These are phyloP conservation scores for Mustelus asterias DNA, from an alignment of 2,113 vertebrate species.

Conservation along the genomic window DNA sequence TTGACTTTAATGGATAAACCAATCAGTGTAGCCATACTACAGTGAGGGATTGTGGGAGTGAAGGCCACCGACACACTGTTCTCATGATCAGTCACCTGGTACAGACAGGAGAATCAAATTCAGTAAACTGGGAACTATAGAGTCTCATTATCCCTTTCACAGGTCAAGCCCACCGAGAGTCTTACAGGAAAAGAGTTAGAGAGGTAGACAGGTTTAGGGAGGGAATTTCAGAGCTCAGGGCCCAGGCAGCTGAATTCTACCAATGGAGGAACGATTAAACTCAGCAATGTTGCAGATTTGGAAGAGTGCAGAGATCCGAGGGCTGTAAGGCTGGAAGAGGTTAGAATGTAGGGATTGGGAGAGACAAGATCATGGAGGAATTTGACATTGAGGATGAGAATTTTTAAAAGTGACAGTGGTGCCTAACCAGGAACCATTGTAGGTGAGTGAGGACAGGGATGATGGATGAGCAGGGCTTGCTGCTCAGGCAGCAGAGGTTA, in stretches of 20 bases:
- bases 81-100: slow-evolving; percentile 71
- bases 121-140: background rate
- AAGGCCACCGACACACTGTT: slow-evolving; percentile 77
- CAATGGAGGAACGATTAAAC: background rate
- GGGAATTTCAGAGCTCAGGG: background rate
- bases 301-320: background rate
- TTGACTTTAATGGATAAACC: slow-evolving; percentile 97
- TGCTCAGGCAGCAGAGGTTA: background rate
- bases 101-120: background rate
- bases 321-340: background rate
- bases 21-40: slow-evolving; percentile 95
- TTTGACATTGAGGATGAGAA: background rate
- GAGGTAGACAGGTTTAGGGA: background rate
- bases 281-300: background rate
- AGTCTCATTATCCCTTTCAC: background rate
- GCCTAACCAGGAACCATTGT: background rate
- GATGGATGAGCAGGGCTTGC: background rate
- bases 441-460: background rate
- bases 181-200: background rate
- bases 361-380: background rate
- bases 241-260: background rate
- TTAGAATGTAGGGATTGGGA: background rate
- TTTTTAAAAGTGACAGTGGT: background rate
- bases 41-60: slow-evolving; percentile 94
- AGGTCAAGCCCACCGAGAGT: background rate